Percentiles rank a stretch among this genome's conserved stretches.
These are phyloP conservation scores for Porites evermanni DNA, from an alignment of 92 coral and sea anemone species.

Conservation along the genomic window DNA sequence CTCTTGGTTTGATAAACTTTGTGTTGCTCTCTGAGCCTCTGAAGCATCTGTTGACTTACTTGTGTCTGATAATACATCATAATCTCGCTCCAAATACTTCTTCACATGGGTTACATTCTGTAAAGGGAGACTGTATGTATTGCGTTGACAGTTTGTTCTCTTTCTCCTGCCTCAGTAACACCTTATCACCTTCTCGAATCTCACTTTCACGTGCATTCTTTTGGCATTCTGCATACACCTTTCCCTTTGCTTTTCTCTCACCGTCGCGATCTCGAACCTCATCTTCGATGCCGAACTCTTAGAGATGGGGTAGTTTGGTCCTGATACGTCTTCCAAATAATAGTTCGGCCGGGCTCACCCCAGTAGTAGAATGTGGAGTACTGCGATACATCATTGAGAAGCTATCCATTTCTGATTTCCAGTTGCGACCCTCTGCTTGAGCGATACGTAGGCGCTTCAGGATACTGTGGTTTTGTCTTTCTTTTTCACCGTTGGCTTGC, in stretches of 20 bases:
- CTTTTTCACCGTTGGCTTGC: constrained; percentile 16
- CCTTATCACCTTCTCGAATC: constrained; percentile 26
- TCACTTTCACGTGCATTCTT: constrained; percentile 28
- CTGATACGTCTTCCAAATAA: not conserved
- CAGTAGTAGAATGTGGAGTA: constrained; percentile 17
- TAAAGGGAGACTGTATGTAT: too few relatives aligned
- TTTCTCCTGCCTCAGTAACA: not conserved
- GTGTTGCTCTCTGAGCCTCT: too few relatives aligned
- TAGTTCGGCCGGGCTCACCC: not conserved
- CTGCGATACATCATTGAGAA: constrained; percentile 2
- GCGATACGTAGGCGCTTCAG: constrained; percentile 26
- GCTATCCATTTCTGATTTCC: constrained; percentile 13
- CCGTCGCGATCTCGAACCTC: constrained; percentile 29
- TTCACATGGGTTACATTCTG: too few relatives aligned
- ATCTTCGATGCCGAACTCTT: constrained; percentile 20
- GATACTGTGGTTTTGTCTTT: constrained; percentile 44
- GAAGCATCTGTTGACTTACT: too few relatives aligned
- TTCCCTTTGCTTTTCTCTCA: constrained; percentile 36
- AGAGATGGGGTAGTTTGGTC: not conserved
- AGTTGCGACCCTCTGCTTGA: constrained; percentile 49
- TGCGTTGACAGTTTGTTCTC: too few relatives aligned
- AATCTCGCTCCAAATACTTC: too few relatives aligned
- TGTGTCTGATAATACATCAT: too few relatives aligned
- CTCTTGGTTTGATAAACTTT: too few relatives aligned
- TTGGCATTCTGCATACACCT: not conserved